Evolutionary conservation across 1,140 invertebrate species (phyloP).

Genomic region (Nixonia krombeini): DNA sequence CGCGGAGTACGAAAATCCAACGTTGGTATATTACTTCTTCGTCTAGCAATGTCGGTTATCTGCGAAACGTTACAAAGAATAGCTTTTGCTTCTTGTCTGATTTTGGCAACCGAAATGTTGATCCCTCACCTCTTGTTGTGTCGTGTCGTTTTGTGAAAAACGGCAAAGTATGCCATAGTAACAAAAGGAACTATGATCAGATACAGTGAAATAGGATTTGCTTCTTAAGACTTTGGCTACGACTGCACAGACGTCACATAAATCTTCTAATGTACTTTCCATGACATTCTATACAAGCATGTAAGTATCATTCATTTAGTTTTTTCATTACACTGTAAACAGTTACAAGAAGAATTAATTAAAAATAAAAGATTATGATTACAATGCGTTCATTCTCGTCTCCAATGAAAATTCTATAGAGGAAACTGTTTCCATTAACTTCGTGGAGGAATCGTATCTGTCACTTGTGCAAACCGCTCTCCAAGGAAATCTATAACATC

Average conservation of each 20-base stretch:
- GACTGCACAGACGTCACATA: background rate
- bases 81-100: constrained; percentile 28
- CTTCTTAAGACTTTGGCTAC: background rate
- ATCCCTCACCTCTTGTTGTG: background rate
- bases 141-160: background rate
- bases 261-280: too few species aligned
- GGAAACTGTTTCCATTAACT: background rate
- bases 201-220: constrained; percentile 3
- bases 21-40: constrained; percentile 6
- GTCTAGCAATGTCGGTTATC: constrained; percentile 17
- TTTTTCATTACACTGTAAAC: too few species aligned
- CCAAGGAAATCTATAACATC: constrained; percentile 43
- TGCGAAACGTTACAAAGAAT: constrained; percentile 17
- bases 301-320: too few species aligned
- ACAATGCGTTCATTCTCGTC: too few species aligned
- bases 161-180: background rate
- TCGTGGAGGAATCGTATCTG: constrained; percentile 23
- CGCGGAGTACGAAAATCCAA: background rate
- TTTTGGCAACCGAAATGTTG: constrained; percentile 20
- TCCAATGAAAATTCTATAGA: background rate
- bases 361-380: too few species aligned
- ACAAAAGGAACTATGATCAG: background rate
- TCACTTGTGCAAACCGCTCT: constrained; percentile 30
- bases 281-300: too few species aligned
- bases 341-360: background rate